Percentiles rank a stretch among this genome's conserved stretches.
Evolutionary conservation across 2,888 invertebrate genomes (phyloP).

Genomic region (Brachypalpus laphriformis): DNA sequence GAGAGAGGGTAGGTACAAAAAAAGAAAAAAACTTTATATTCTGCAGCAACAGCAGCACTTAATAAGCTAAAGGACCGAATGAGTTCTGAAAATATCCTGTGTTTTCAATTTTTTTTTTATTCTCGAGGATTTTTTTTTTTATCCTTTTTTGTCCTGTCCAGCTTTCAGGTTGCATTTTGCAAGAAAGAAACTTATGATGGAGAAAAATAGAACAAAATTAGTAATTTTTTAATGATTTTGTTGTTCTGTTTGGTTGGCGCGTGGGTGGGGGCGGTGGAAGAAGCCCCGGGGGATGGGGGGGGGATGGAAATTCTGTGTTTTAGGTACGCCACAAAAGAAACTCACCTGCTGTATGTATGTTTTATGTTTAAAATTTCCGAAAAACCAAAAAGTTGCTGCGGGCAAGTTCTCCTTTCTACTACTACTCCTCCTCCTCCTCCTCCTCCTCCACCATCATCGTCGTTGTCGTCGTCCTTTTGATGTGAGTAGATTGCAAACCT

Average conservation of each 20-base stretch:
- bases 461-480: slow-evolving; percentile 27
- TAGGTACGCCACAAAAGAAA: slow-evolving; percentile 47
- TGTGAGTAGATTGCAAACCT: slow-evolving; percentile 48
- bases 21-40: slow-evolving; percentile 63
- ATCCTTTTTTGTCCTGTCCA: slow-evolving; percentile 47
- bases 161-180: slow-evolving; percentile 66
- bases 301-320: slow-evolving; percentile 37
- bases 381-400: slow-evolving; percentile 35
- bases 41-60: slow-evolving; percentile 63
- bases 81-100: slow-evolving; percentile 60
- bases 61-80: slow-evolving; percentile 71
- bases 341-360: slow-evolving; percentile 58
- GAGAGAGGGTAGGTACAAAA: not conserved
- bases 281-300: not conserved
- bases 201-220: slow-evolving; percentile 64
- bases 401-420: not conserved
- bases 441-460: not conserved
- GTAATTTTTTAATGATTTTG: slow-evolving; percentile 71
- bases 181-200: slow-evolving; percentile 59
- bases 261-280: not conserved
- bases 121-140: no score
- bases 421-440: not conserved
- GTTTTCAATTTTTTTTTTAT: slow-evolving; percentile 4
- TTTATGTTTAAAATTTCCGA: slow-evolving; percentile 16
- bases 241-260: slow-evolving; percentile 36